phyloP scores from a whole-genome alignment of 2,888 invertebrate species.

The Epistrophella euchroma region DNA sequence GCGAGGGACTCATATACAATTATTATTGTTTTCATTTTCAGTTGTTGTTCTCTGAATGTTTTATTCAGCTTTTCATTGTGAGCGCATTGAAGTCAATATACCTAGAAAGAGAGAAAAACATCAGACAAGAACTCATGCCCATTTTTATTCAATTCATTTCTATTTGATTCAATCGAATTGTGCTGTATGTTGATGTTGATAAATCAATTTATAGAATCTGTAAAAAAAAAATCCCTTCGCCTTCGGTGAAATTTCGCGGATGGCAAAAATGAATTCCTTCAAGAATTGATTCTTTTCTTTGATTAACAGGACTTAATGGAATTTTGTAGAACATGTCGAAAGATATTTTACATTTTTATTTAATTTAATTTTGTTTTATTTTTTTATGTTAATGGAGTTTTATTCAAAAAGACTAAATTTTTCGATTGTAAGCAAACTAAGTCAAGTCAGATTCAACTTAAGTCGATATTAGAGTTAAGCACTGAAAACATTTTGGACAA shows the following conservation, averaged over 20 bases:
- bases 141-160: neutral
- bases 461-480: too few relatives aligned
- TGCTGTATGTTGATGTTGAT: neutral
- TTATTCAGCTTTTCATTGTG: constrained; percentile 19
- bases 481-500: too few relatives aligned
- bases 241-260: constrained; percentile 1
- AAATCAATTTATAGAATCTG: neutral
- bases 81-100: neutral
- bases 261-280: neutral
- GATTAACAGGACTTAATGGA: neutral
- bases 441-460: too few relatives aligned
- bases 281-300: neutral
- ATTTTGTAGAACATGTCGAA: neutral
- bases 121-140: neutral
- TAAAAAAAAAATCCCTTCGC: constrained; percentile 11
- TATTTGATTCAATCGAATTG: constrained; percentile 3
- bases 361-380: neutral
- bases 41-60: neutral
- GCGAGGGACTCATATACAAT: constrained; percentile 71
- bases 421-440: too few relatives aligned
- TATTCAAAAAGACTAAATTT: neutral
- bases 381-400: neutral
- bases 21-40: constrained; percentile 48
- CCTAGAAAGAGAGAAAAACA: neutral
- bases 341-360: neutral